Conservation (phyloP, 2,113 vertebrate species). For the Sturnira hondurensis region DNA sequence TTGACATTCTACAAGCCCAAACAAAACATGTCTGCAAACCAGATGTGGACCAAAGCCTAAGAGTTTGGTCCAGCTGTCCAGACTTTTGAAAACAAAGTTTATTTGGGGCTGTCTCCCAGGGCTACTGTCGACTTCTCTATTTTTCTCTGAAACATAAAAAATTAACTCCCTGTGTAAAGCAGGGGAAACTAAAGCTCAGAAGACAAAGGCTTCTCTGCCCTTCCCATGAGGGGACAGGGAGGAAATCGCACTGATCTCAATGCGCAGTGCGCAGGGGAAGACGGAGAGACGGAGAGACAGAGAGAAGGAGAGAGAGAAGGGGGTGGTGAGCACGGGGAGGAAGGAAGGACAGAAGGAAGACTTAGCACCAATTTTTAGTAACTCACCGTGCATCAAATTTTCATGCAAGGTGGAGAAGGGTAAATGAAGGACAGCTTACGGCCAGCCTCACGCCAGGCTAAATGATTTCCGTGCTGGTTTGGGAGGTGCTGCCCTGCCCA, state of each 20-base stretch:
- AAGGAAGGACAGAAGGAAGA: too few relatives aligned
- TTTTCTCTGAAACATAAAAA: slow-evolving; percentile 57
- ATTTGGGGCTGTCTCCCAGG: slow-evolving; percentile 23
- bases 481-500: not conserved
- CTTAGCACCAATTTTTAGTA: not conserved
- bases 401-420: not conserved
- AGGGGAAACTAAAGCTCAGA: not conserved
- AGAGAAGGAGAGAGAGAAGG: too few relatives aligned
- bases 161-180: slow-evolving; percentile 4
- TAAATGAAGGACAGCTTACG: not conserved
- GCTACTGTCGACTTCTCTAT: slow-evolving; percentile 41
- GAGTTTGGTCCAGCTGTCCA: not conserved
- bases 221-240: not conserved
- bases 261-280: not conserved
- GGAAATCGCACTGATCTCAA: not conserved
- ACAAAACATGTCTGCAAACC: slow-evolving; percentile 16
- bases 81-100: slow-evolving; percentile 43
- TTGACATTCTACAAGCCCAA: not conserved
- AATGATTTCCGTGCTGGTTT: not conserved
- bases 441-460: not conserved
- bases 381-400: not conserved
- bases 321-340: too few relatives aligned
- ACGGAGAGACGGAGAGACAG: rapidly evolving
- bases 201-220: not conserved
- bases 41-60: slow-evolving; percentile 11